Percentiles rank a stretch among this genome's conserved stretches.
Evolutionary conservation across 2,797 vertebrate genomes (phyloP).

Genomic region (Petrocephalus schoutedeni): DNA sequence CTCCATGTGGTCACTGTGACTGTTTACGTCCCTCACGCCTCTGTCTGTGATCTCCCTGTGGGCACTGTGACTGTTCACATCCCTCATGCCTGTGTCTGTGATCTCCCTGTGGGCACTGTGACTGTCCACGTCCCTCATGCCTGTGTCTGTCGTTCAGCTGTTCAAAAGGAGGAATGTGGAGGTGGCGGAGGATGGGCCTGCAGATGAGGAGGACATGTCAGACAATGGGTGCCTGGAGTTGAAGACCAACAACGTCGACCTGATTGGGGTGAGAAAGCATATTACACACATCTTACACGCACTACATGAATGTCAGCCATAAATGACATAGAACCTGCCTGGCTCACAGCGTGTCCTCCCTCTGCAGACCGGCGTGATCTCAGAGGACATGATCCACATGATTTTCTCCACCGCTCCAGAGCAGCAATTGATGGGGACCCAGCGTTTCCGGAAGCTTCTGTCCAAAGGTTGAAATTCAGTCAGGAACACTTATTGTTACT

Average conservation of each 20-base stretch:
- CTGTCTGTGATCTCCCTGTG: background rate
- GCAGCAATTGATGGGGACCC: conserved; percentile 92
- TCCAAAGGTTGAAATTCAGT: conserved; percentile 80
- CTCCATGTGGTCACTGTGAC: background rate
- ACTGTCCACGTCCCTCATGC: background rate
- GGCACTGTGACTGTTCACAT: background rate
- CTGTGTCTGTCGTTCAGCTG: conserved; percentile 58
- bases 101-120: background rate
- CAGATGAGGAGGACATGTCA: conserved; percentile 91
- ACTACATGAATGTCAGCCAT: background rate
- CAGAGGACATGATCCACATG: conserved; percentile 95
- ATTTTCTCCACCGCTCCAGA: conserved; percentile 92
- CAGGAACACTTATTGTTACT: background rate
- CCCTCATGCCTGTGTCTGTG: background rate
- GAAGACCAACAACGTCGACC: conserved; percentile 93
- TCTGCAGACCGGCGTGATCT: conserved; percentile 80
- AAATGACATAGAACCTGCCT: background rate
- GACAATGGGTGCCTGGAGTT: conserved; percentile 92
- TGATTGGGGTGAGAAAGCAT: conserved; percentile 71
- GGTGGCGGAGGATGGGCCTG: conserved; percentile 73
- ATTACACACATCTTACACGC: background rate
- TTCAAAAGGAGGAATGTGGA: conserved; percentile 97
- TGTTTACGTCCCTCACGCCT: background rate
- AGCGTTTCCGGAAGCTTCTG: conserved; percentile 92
- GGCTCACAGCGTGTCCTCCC: conserved; percentile 12